phyloP scores from a whole-genome alignment of 2,113 vertebrate species.

The Daphoenositta chrysoptera region DNA sequence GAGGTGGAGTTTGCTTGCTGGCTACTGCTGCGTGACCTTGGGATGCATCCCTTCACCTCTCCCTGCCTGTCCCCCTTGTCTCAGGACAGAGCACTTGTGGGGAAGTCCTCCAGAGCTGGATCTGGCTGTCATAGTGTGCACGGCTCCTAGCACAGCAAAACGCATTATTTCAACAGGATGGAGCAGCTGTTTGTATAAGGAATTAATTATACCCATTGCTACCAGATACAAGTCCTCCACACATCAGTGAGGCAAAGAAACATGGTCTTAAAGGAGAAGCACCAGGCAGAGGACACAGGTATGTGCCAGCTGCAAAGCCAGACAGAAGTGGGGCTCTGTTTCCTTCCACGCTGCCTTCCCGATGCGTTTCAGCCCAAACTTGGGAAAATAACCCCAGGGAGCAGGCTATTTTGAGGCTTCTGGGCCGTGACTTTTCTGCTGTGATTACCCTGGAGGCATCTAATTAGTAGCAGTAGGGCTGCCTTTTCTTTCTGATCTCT shows the following conservation, averaged over 20 bases:
- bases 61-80: background rate
- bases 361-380: background rate
- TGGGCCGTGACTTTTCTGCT: background rate
- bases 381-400: conserved; percentile 2
- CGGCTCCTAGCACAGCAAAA: background rate
- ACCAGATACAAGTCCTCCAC: background rate
- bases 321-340: background rate
- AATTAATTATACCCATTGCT: conserved; percentile 15
- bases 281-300: background rate
- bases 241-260: conserved; percentile 14
- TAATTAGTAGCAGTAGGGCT: background rate
- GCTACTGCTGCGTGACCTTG: background rate
- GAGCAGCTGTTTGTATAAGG: conserved; percentile 33
- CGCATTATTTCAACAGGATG: background rate
- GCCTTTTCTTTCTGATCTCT: conserved; percentile 12
- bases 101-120: background rate
- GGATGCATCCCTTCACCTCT: background rate
- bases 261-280: background rate
- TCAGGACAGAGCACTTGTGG: background rate
- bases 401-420: conserved; percentile 17
- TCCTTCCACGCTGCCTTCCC: background rate
- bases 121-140: background rate
- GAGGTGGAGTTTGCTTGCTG: background rate
- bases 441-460: background rate
- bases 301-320: background rate